A percentile compares a stretch with the other conserved stretches of the same genome.
These are phyloP conservation scores for Dolichotis patagonum DNA, from an alignment of 2,113 vertebrate genomes.

Conservation along the genomic window DNA sequence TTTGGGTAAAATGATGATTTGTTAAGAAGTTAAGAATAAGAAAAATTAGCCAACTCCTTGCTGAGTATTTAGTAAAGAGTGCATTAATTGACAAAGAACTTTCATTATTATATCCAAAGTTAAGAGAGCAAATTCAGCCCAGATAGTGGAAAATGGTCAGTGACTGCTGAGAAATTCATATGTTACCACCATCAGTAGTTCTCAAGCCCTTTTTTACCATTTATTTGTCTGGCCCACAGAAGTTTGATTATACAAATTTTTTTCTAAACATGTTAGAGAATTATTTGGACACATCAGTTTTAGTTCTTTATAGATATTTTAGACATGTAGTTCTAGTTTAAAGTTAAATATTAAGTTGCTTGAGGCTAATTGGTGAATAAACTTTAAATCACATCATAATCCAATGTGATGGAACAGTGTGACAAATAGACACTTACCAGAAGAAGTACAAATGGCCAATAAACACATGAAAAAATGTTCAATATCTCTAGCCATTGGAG, in stretches of 20 bases:
- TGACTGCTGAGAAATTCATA: neutral
- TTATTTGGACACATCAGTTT: neutral
- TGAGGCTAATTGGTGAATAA: neutral
- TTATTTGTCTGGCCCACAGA: neutral
- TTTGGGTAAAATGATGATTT: neutral
- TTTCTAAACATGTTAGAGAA: neutral
- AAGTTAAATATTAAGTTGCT: conserved; percentile 17
- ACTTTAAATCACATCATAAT: neutral
- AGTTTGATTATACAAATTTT: neutral
- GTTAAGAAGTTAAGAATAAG: neutral
- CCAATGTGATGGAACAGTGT: neutral
- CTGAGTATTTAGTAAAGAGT: neutral
- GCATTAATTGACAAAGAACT: neutral
- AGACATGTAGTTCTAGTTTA: neutral
- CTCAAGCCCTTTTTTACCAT: neutral
- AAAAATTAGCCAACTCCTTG: neutral
- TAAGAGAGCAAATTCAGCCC: neutral
- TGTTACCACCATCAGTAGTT: neutral
- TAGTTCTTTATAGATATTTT: neutral
- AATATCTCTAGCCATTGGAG: neutral
- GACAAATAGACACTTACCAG: neutral
- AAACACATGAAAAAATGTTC: neutral
- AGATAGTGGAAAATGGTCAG: neutral
- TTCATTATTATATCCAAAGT: neutral
- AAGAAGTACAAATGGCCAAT: neutral